phyloP scores from a whole-genome alignment of 2,113 vertebrate genomes.

The Todiramphus chloris region DNA sequence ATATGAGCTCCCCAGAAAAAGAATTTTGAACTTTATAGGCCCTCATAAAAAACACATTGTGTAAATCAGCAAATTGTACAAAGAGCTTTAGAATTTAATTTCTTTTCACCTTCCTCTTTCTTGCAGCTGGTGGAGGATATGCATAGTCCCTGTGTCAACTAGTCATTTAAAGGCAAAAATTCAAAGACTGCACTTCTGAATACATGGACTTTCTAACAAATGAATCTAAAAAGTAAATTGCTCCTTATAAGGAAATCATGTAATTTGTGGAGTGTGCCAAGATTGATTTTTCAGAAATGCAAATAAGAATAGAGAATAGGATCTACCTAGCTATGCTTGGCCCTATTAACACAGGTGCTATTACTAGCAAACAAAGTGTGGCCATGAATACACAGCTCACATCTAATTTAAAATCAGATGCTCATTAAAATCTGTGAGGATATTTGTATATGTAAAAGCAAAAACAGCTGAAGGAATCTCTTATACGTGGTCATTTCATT shows the following conservation, averaged over 20 bases:
- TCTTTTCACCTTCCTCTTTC: background rate
- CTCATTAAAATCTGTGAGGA: background rate
- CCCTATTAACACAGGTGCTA: background rate
- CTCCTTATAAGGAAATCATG: background rate
- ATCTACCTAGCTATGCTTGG: background rate
- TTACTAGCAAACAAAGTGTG: background rate
- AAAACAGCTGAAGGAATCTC: background rate
- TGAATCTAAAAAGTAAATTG: background rate
- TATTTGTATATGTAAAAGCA: background rate
- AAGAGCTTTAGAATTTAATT: background rate
- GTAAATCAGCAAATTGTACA: background rate
- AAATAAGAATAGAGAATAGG: background rate
- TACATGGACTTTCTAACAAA: background rate
- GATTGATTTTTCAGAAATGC: background rate
- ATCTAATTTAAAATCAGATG: background rate
- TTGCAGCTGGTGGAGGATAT: background rate
- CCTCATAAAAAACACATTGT: background rate
- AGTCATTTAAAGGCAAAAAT: background rate
- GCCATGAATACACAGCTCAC: background rate
- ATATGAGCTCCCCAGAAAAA: background rate
- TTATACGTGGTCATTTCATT: background rate
- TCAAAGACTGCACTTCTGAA: background rate
- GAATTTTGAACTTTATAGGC: background rate
- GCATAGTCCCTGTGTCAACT: background rate
- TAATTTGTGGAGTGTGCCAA: background rate